These are phyloP conservation scores for Leptothorax acervorum DNA, from an alignment of 2,888 invertebrate genomes.

Conservation along the genomic window DNA sequence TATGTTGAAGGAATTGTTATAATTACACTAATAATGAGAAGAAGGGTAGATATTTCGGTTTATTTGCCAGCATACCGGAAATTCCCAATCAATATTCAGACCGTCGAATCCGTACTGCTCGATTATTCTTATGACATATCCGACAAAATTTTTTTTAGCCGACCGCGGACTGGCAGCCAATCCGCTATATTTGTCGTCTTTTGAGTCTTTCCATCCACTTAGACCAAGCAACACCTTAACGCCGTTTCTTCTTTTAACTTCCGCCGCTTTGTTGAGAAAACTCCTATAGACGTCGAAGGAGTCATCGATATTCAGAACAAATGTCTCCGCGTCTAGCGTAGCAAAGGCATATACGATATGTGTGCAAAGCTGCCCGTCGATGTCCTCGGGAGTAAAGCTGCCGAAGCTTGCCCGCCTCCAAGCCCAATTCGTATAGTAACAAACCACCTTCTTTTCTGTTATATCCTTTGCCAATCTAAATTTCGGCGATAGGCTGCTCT, in stretches of 20 bases:
- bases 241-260: conserved; percentile 89
- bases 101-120: conserved; percentile 95
- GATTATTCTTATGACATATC: conserved; percentile 91
- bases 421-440: conserved; percentile 96
- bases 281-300: background rate
- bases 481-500: conserved; percentile 53
- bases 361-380: conserved; percentile 92
- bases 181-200: conserved; percentile 95
- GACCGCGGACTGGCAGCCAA: conserved; percentile 92
- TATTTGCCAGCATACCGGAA: conserved; percentile 96
- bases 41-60: conserved; percentile 87
- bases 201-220: conserved; percentile 97
- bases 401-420: conserved; percentile 92
- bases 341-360: conserved; percentile 96
- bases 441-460: conserved; percentile 87
- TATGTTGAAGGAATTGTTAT: background rate
- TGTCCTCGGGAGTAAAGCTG: conserved; percentile 92
- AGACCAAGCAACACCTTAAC: conserved; percentile 94
- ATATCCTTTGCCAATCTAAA: background rate
- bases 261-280: conserved; percentile 36
- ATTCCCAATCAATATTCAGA: conserved; percentile 97
- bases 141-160: conserved; percentile 89
- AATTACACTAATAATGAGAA: background rate
- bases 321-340: conserved; percentile 89
- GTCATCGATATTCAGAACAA: conserved; percentile 89